Evolutionary conservation across 2,888 invertebrate genomes (phyloP), one percentile per base, ranked within the genome.

Genomic region (Laspeyria flexula): DNA sequence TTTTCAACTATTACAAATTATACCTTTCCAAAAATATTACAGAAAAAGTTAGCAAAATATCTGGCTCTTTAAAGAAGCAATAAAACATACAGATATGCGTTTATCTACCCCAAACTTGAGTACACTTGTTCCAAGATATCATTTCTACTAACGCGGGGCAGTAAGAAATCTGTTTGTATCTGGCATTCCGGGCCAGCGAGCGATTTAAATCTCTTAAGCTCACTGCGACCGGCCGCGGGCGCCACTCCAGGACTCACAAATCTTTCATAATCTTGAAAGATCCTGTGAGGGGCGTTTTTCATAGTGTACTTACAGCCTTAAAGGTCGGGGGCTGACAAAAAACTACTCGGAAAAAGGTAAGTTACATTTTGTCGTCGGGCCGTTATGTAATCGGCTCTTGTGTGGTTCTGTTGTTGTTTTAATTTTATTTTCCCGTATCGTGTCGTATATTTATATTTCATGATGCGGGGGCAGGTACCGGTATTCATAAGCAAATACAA

Each of bases 401-500:
- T 67, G 66, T 67, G 67, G 68, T 73, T 65, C 67, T 71, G 68
- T 73, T 81, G 81, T 80, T 75, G 76, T 79, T 82, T 85, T 83
- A 86, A 86, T 86, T 87, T 85, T 85, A 79, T 86, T 85, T 86
- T 78, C 75, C 78, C 79, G 82, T 81, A 83, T 73, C 77, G 79
- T 76, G 79, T 82, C 79, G 78, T 81, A 80, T 83, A 84, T 85
- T 85, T 83, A 83, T 83, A 79, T 78, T 76, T 76, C 71, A 81
- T 79, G 82, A 83, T 74, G 78, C 75, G 69, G 70, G 72, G 73
- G 53, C 75, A 73, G 77, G 78, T 88, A 87, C 71, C 75, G 81
- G 88, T 88, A 90, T 90, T 90, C 90, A 90, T 91, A 91, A 90
- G 90, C 90, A 90, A 91, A 91, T 91, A 91, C 90, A 90, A 90